A percentile compares a stretch with the other conserved stretches of the same genome.
phyloP scores from a whole-genome alignment of 2,888 invertebrate species.

The Pemphredon lugubris region DNA sequence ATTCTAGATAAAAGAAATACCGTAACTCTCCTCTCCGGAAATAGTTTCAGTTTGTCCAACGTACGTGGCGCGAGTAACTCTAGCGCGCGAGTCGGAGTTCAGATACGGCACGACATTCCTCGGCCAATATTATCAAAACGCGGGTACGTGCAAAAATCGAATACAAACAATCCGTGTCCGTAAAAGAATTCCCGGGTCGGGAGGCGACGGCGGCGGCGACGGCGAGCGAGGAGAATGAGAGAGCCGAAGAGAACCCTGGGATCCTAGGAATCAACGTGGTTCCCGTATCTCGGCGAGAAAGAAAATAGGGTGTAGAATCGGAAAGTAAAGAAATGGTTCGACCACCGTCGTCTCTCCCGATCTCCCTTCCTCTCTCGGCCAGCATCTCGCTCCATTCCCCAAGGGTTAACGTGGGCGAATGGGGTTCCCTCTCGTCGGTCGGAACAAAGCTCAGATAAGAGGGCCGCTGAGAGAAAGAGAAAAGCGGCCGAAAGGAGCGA shows the following conservation, averaged over 20 bases:
- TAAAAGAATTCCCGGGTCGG: no score
- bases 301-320: conserved; percentile 47
- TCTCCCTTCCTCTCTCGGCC: conserved; percentile 29
- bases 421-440: conserved; percentile 62
- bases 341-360: conserved; percentile 48
- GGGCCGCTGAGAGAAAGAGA: conserved; percentile 39
- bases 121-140: no score
- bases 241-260: conserved; percentile 4
- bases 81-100: no score
- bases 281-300: conserved; percentile 31
- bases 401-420: conserved; percentile 68
- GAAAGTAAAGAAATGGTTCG: conserved; percentile 44
- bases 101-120: no score
- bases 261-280: conserved; percentile 25
- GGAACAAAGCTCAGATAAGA: conserved; percentile 70
- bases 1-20: no score
- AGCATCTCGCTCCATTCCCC: conserved; percentile 29
- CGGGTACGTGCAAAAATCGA: no score
- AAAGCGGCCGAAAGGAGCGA: conserved; percentile 20
- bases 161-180: no score
- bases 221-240: not conserved
- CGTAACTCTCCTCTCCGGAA: no score
- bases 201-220: no score
- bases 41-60: no score
- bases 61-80: no score